phyloP scores from a whole-genome alignment of 2,797 vertebrate genomes.

The Lepilemur ruficaudatus region DNA sequence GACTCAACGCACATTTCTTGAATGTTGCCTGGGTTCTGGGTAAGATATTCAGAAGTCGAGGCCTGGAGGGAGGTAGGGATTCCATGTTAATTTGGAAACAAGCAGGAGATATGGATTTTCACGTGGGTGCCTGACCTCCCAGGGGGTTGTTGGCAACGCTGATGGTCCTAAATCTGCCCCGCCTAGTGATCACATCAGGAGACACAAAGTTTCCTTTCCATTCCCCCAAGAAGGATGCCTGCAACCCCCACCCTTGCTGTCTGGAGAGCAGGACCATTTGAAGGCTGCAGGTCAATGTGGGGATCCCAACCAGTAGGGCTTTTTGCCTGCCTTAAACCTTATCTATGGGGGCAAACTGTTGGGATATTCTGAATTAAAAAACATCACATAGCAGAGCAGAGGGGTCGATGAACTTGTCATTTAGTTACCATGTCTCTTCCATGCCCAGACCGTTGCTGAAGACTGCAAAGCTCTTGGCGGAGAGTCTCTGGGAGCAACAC shows the following conservation, averaged over 20 bases:
- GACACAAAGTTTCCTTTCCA: accelerated
- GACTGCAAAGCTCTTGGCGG: too few relatives aligned
- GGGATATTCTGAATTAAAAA: neutral
- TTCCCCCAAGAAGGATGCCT: accelerated
- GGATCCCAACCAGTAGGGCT: neutral
- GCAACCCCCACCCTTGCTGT: too few relatives aligned
- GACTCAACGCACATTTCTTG: neutral
- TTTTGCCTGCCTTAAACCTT: neutral
- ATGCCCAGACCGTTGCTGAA: neutral
- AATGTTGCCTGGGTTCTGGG: neutral
- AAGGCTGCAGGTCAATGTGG: neutral
- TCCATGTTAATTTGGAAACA: neutral
- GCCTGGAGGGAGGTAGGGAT: neutral
- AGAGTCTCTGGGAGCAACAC: too few relatives aligned
- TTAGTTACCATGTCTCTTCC: too few relatives aligned
- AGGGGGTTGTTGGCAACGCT: neutral
- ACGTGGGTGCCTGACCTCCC: neutral
- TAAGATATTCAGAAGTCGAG: neutral
- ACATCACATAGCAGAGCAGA: neutral
- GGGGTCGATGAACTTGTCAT: neutral
- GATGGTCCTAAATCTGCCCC: neutral
- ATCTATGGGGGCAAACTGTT: neutral
- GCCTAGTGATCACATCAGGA: neutral
- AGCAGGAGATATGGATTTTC: neutral
- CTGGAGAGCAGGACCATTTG: neutral